Conservation (phyloP, 2,113 vertebrate species). For the Carettochelys insculpta region DNA sequence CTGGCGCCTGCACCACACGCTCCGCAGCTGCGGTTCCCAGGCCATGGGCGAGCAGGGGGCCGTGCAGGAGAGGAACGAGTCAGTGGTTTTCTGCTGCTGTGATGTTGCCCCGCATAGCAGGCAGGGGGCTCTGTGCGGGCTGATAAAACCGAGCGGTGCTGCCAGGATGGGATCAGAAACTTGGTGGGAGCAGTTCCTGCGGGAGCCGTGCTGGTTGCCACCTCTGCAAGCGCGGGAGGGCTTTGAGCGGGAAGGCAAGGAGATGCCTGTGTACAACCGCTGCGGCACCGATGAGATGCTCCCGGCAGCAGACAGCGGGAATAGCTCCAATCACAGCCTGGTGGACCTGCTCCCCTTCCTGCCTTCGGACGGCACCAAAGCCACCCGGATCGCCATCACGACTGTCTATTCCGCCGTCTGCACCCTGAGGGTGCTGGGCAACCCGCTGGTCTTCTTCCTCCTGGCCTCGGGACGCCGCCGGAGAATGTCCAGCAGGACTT, state of each 20-base stretch:
- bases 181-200: not conserved
- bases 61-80: not conserved
- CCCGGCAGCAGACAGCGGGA: not conserved
- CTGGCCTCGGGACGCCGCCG: constrained; percentile 72
- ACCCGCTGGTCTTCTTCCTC: constrained; percentile 80
- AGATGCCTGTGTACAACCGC: not conserved
- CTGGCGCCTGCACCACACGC: not conserved
- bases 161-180: not conserved
- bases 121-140: not conserved
- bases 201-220: no score
- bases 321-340: not conserved
- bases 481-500: constrained; percentile 77
- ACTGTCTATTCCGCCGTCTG: constrained; percentile 81
- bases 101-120: not conserved
- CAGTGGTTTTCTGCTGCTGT: not conserved
- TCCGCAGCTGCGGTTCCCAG: not conserved
- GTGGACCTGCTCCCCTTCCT: constrained; percentile 45
- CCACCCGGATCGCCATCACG: constrained; percentile 75
- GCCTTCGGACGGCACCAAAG: constrained; percentile 69
- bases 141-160: not conserved
- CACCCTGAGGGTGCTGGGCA: constrained; percentile 80
- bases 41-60: not conserved
- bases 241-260: not conserved
- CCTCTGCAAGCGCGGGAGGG: no score
- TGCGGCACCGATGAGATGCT: not conserved